Evolutionary conservation across 2,888 invertebrate species (phyloP).

Genomic region (Oscheius sp.): DNA sequence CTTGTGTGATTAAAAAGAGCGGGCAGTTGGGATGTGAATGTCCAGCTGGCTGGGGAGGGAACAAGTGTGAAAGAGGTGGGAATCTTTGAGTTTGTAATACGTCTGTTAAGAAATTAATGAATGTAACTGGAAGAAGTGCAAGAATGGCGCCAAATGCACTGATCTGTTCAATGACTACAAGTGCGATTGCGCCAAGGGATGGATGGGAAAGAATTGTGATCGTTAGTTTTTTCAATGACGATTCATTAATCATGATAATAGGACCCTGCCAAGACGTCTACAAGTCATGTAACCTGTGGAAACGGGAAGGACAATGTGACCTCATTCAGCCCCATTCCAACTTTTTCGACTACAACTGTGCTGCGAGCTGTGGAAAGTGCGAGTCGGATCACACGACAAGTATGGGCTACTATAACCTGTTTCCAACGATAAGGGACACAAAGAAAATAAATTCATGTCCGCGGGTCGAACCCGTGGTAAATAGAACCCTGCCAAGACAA

Average conservation of each 20-base stretch:
- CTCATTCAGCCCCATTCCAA: constrained; percentile 48
- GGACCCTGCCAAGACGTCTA: constrained; percentile 62
- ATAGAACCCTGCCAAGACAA: no score
- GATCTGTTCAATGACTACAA: constrained; percentile 58
- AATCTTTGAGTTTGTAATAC: constrained; percentile 14
- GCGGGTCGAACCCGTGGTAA: no score
- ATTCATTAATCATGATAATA: constrained; percentile 19
- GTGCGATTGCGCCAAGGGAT: constrained; percentile 53
- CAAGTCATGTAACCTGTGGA: constrained; percentile 57
- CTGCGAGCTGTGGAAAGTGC: constrained; percentile 56
- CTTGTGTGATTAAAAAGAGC: constrained; percentile 46
- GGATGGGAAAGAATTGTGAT: constrained; percentile 62
- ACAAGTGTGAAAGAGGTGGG: constrained; percentile 49
- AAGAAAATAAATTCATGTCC: no score
- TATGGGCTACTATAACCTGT: not conserved
- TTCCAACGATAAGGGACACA: not conserved
- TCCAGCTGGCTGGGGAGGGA: constrained; percentile 49
- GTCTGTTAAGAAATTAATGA: constrained; percentile 55
- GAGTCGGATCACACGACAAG: constrained; percentile 36
- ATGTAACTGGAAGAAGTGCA: constrained; percentile 50
- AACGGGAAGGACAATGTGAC: constrained; percentile 60
- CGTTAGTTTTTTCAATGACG: constrained; percentile 16
- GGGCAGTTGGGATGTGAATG: constrained; percentile 57
- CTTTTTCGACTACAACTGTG: constrained; percentile 62
- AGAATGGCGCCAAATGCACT: constrained; percentile 52